Evolutionary conservation across 2,113 vertebrate genomes (phyloP), one percentile per base, ranked within the genome.

Genomic region (Spilogale gracilis): DNA sequence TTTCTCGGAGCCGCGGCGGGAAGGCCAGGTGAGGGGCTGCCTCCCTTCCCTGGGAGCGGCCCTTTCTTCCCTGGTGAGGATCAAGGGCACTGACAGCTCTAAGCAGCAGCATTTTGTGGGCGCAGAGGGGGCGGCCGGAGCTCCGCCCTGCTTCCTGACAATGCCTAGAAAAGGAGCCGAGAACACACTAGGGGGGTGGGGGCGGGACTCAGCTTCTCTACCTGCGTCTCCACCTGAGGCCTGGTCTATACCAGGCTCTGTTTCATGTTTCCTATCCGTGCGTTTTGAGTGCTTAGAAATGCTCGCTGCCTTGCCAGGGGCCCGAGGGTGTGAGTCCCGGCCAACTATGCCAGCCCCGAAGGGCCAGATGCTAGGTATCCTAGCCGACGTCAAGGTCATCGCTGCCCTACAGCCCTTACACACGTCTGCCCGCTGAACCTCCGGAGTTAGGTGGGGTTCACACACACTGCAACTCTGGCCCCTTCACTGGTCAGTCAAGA

Each of bases 381-480:
- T 4, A 7, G 23, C 56, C 0, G 9, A 76, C 14, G 82, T 21
- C 1, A 2, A 63, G 63, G 67, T 13, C 3, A 1, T 18, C 65
- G 48, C n/a, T 43, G 61, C 27, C 86, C 91, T 12, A 3, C 3
- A 30, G 74, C 63, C 61, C 52, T 25, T 17, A 1, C 25, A 45
- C 3, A 7, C 5, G 48, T 67, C 8, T n/a, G 69, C 58, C 76
- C 20, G 1, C 45, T 17, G 38, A n/a, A 16, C 83, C 43, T 2
- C 43, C 17, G 1, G 18, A 3, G 18, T 0, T 13, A 2, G 79
- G 14, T 1, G 56, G 50, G 50, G 25, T 2, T 38, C 60, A 14
- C 30, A 65, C 30, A 65, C 9, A 2, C 11, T 14, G 52, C 25
- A 4, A 1, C 48, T 30, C n/a, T 48, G 76, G 45, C 50, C 38